Evolutionary conservation across 2,113 vertebrate species (phyloP).

Genomic region (Clarias magur): DNA sequence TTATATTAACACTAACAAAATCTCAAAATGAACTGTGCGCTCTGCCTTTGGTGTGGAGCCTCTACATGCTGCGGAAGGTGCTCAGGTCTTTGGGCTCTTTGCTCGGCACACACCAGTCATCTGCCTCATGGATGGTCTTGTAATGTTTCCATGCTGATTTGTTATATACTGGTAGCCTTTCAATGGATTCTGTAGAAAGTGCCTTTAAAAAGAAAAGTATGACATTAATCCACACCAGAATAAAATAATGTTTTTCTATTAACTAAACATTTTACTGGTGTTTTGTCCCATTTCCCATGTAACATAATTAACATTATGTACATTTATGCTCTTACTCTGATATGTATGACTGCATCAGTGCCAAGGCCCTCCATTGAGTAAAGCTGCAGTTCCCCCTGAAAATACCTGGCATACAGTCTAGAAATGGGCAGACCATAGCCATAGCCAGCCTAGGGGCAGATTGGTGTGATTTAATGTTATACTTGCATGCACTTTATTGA

Average conservation of each 20-base stretch:
- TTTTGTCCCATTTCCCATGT: background rate
- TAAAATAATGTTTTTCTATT: background rate
- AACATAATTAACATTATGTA: background rate
- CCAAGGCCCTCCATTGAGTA: constrained; percentile 96
- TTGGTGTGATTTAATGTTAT: background rate
- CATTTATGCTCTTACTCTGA: constrained; percentile 78
- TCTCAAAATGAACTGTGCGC: no score
- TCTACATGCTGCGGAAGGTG: constrained; percentile 86
- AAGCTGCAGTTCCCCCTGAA: constrained; percentile 94
- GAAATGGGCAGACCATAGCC: constrained; percentile 96
- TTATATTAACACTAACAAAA: background rate
- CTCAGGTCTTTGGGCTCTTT: constrained; percentile 97
- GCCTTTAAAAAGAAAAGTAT: constrained; percentile 71
- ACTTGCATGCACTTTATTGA: background rate
- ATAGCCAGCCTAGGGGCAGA: constrained; percentile 84
- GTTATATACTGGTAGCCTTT: constrained; percentile 95
- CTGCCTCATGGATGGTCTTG: constrained; percentile 87
- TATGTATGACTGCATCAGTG: constrained; percentile 92
- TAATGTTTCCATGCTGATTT: constrained; percentile 96
- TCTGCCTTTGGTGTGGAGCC: background rate
- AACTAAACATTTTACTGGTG: background rate
- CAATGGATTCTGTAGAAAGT: constrained; percentile 92
- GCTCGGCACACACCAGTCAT: constrained; percentile 96
- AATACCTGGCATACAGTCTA: constrained; percentile 93
- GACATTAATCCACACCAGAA: background rate